Conservation (phyloP, 1,140 invertebrate genomes). For the Theocolax elegans region DNA sequence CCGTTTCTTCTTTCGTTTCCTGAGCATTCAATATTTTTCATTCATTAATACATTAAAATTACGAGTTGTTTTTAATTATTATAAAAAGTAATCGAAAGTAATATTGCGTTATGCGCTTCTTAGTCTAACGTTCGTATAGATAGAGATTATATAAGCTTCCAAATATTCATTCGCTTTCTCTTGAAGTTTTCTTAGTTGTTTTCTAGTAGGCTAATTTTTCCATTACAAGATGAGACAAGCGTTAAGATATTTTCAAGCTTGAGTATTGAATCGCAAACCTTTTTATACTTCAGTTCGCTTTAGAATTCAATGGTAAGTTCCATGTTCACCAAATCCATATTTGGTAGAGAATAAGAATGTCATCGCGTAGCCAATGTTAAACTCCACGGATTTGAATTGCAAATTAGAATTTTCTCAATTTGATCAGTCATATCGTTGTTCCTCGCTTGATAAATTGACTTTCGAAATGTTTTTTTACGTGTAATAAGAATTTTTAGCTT, state of each 20-base stretch:
- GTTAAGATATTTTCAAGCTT: background rate
- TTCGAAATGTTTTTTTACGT: background rate
- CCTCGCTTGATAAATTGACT: background rate
- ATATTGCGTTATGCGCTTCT: too few species aligned
- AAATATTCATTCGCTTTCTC: too few species aligned
- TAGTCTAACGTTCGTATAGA: too few species aligned
- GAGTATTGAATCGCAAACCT: background rate
- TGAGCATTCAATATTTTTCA: background rate
- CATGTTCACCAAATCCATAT: background rate
- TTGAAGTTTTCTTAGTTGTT: too few species aligned
- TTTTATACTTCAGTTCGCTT: background rate
- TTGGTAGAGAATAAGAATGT: constrained; percentile 4
- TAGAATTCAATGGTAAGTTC: background rate
- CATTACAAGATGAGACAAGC: too few species aligned
- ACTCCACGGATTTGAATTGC: background rate
- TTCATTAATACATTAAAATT: too few species aligned
- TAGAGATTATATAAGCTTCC: too few species aligned
- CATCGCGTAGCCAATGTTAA: too few species aligned
- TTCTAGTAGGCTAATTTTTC: too few species aligned
- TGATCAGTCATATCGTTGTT: background rate
- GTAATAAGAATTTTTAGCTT: too few species aligned
- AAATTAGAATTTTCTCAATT: background rate
- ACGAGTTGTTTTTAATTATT: too few species aligned
- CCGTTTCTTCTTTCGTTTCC: constrained; percentile 58
- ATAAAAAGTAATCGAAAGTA: too few species aligned